Evolutionary conservation across 2,888 invertebrate species (phyloP), one percentile per base, ranked within the genome.

Genomic region (Zaprionus lineosus): DNA sequence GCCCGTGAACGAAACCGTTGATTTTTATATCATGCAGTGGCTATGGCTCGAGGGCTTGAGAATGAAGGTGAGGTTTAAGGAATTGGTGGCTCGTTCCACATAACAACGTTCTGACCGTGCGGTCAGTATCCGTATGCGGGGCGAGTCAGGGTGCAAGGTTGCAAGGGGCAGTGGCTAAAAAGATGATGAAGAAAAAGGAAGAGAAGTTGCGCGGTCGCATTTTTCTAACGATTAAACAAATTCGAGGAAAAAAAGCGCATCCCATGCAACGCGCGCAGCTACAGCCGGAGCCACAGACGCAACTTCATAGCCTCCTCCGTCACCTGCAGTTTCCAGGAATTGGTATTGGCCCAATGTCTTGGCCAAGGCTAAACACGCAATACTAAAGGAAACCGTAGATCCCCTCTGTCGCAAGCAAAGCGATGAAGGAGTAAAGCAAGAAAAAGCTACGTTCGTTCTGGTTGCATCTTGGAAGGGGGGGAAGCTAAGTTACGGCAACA

Each of bases 201-300:
- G 11, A 24, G 51, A 77, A 68, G 68, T 64, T 64, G 76, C 74
- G 74, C 62, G 64, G 60, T 72, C 70, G 76, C 70, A 84, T 88
- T 86, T 86, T 86, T 87, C 88, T 88, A 88, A 82, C 84, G 87
- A 88, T 87, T 87, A 87, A 88, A 88, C 89, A 89, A 90, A 89
- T 90, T 90, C 89, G 86, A 82, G 86, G 90, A 90, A 90, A 89
- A 74, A 79, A 79, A 78, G 74, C 78, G 78, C 78, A 78, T 78
- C 78, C 53, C 78, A 74, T 78, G 78, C 78, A 78, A 78, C 81
- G 87, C 88, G 83, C 75, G 73, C 83, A 61, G 70, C 26, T 51
- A 64, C 73, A 65, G 59, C 73, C 12, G 26, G 44, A 24, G 21
- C 18, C 9, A 18, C 55, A 28, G 24, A 6, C 9, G 37, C 28